Evolutionary conservation across 2,888 invertebrate genomes (phyloP), one percentile per base, ranked within the genome.

Genomic region (Phaonia tiefii): DNA sequence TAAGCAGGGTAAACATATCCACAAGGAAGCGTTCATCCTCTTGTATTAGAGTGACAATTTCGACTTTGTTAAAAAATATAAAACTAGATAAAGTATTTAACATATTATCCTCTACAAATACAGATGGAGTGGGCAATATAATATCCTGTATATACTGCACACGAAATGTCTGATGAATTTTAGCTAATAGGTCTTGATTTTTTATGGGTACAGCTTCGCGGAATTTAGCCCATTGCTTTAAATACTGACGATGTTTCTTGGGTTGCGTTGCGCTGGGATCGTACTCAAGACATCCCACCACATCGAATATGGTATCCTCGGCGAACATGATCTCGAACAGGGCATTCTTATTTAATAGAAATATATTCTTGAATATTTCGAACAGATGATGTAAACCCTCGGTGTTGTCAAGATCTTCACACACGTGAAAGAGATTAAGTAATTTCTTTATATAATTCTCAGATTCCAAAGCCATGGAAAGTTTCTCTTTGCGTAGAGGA

Each of bases 121-220:
- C 97, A 85, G 98, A 98, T 11, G 99, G 99, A 65, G 99, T 98
- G 25, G 99, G 99, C 89, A 99, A 92, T 87, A 99, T 99, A 87
- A 99, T 98, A 92, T 99, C 99, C 90, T 97, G 97, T 88, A 99
- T 99, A 92, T 99, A 99, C 92, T 99, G 99, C 88, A 99, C 99
- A 91, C 99, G 94, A 92, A 99, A 99, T 75, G 99, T 99, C 92
- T 99, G 99, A 92, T 99, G 99, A 86, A 99, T 99, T 93, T 99
- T 99, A 75, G 97, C 96, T 86, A 98, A 92, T 85, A 99, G 93
- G 92, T 99, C 99, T 84, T 94, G 93, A 91, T 99, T 99, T 88
- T 96, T 95, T 82, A 99, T 98, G 76, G 98, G 98, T 88, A 99
- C 96, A 75, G 97, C 97, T 91, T 97, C 97, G 87, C 96, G 95